phyloP scores from a whole-genome alignment of 2,888 invertebrate species.

The Patella depressa region DNA sequence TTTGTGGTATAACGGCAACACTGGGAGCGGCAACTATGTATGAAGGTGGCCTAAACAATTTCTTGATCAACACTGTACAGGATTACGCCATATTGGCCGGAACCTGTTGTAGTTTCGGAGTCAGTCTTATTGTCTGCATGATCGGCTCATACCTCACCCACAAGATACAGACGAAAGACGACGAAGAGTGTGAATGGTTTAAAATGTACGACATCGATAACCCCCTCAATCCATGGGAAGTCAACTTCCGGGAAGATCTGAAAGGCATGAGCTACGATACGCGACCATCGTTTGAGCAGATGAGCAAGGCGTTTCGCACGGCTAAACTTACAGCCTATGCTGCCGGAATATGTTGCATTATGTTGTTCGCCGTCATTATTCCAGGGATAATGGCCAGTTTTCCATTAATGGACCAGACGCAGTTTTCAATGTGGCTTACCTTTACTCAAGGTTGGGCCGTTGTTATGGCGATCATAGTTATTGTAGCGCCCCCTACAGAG shows the following conservation, averaged over 20 bases:
- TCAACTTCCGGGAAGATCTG: conserved; percentile 59
- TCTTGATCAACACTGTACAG: conserved; percentile 60
- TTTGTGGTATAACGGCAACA: conserved; percentile 55
- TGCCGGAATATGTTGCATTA: conserved; percentile 55
- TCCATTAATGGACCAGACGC: conserved; percentile 54
- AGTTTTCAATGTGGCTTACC: conserved; percentile 61
- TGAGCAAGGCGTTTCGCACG: conserved; percentile 54
- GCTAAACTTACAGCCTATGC: conserved; percentile 59
- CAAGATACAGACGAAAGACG: conserved; percentile 44
- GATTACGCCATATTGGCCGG: conserved; percentile 62
- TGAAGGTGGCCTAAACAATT: conserved; percentile 53
- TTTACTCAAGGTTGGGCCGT: conserved; percentile 62
- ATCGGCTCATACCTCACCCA: conserved; percentile 57
- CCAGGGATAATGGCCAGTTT: conserved; percentile 62
- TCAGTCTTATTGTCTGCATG: conserved; percentile 54
- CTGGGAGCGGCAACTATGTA: conserved; percentile 55
- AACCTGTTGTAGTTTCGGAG: conserved; percentile 58
- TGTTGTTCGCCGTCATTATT: conserved; percentile 55
- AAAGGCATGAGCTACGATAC: conserved; percentile 57
- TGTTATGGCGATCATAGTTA: conserved; percentile 62
- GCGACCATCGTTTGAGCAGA: conserved; percentile 59
- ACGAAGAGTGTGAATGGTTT: conserved; percentile 59
- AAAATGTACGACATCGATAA: conserved; percentile 66
- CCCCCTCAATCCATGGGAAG: conserved; percentile 63
- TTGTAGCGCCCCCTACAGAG: conserved; percentile 61